Evolutionary conservation across 2,113 vertebrate genomes (phyloP).

Genomic region (Propithecus coquereli): DNA sequence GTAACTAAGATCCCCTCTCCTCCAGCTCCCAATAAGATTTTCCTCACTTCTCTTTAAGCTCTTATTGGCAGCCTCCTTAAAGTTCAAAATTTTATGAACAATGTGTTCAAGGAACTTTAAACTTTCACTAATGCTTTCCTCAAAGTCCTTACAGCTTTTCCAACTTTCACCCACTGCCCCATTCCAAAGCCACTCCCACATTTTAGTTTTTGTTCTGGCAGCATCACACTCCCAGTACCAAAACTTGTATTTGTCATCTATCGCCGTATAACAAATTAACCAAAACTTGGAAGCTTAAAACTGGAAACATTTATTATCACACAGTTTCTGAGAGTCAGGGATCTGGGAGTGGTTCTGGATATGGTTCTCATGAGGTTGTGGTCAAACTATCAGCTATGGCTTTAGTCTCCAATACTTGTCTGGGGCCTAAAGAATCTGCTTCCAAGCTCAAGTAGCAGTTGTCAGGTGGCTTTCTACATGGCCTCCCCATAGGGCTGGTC

Average conservation of each 20-base stretch:
- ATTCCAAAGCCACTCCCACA: not conserved
- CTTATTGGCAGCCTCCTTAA: not conserved
- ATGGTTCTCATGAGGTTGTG: not conserved
- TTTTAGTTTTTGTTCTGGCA: not conserved
- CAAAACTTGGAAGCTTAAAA: not conserved
- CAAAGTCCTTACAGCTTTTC: not conserved
- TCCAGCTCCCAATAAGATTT: not conserved
- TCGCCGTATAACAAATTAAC: not conserved
- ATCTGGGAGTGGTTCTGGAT: not conserved
- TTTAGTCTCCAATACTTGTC: not conserved
- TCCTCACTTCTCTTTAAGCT: not conserved
- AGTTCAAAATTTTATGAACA: not conserved
- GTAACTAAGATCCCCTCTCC: not conserved
- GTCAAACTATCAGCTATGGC: not conserved
- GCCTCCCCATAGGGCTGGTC: not conserved
- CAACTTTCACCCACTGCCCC: not conserved
- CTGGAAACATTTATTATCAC: not conserved
- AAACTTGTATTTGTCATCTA: not conserved
- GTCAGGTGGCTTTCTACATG: not conserved
- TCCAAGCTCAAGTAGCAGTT: not conserved
- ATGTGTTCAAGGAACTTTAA: not conserved
- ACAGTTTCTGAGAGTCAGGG: not conserved
- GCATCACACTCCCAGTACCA: not conserved
- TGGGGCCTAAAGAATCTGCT: not conserved
- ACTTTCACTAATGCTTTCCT: not conserved